Evolutionary conservation across 2,113 vertebrate species (phyloP), one percentile per base, ranked within the genome.

Genomic region (Gulo gulo): DNA sequence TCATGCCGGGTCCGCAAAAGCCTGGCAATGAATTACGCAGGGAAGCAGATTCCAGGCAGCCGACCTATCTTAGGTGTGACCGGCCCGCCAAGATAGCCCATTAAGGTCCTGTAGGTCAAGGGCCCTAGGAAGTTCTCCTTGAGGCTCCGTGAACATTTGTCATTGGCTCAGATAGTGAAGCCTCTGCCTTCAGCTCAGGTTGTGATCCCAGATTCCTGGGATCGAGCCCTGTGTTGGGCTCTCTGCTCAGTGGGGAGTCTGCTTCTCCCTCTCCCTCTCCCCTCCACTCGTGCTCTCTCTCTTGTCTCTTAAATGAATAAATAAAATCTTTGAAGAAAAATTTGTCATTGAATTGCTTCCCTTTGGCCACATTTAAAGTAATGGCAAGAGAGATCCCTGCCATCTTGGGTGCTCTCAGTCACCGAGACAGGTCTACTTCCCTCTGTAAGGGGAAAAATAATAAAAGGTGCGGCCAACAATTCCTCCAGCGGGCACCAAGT

Each of bases 311-410:
- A 61, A 61, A 61, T 61, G 59, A 26, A 26, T 61, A 61, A 61
- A 61, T 61, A 61, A 61, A 61, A 61, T 26, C 59, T 26, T 61
- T 26, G 4, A 61, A 61, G 26, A 59, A 24, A 12, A 24, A 57
- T 24, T 57, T 61, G 59, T 26, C 59, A 61, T 26, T 61, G 13
- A 52, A 82, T 71, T 59, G n/a, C 52, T 87, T 89, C 26, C 74
- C 6, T 84, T 92, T 84, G 31, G 29, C 47, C n/a, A 85, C 47
- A 26, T 88, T 93, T 88, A 81, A 91, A 82, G 97, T 50, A 80
- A 90, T 57, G 50, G 15, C 55, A 96, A 65, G 24, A 31, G 13
- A 65, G 16, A 12, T 11, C 34, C 29, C 79, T 79, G 13, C 11
- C 52, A 52, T 82, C 45, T 61, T 59, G 10, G 29, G 79, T 67